Evolutionary conservation across 2,888 invertebrate genomes (phyloP).

Genomic region (Protophormia terraenovae): DNA sequence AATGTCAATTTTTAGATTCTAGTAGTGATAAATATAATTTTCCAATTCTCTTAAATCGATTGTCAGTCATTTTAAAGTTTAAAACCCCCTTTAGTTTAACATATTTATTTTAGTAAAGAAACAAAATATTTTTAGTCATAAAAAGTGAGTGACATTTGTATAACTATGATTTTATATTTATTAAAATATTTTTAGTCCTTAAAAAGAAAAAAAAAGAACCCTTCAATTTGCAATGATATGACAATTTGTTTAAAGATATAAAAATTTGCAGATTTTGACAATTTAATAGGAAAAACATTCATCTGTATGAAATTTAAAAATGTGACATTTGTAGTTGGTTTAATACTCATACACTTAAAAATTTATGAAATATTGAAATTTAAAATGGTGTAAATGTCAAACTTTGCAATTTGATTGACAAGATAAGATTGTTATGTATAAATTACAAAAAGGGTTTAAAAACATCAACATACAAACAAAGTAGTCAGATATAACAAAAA

Average conservation of each 20-base stretch:
- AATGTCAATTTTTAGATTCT: not conserved
- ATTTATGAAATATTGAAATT: not conserved
- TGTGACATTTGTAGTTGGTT: not conserved
- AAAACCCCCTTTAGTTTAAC: too few relatives aligned
- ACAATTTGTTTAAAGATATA: not conserved
- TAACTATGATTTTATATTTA: not conserved
- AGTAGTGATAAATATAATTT: too few relatives aligned
- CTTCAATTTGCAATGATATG: not conserved
- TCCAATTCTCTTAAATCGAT: not conserved
- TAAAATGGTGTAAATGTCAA: conserved; percentile 6
- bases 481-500: not conserved
- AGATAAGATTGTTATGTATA: not conserved
- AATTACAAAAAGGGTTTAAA: not conserved
- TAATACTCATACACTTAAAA: not conserved
- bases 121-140: too few relatives aligned
- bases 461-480: not conserved
- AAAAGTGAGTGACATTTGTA: not conserved
- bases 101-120: too few relatives aligned
- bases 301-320: not conserved
- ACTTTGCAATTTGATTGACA: not conserved
- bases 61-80: not conserved
- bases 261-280: not conserved
- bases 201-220: not conserved
- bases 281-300: not conserved
- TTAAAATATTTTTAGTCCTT: not conserved